Conservation (phyloP, 2,113 vertebrate species). For the Triplophysa siluroides region DNA sequence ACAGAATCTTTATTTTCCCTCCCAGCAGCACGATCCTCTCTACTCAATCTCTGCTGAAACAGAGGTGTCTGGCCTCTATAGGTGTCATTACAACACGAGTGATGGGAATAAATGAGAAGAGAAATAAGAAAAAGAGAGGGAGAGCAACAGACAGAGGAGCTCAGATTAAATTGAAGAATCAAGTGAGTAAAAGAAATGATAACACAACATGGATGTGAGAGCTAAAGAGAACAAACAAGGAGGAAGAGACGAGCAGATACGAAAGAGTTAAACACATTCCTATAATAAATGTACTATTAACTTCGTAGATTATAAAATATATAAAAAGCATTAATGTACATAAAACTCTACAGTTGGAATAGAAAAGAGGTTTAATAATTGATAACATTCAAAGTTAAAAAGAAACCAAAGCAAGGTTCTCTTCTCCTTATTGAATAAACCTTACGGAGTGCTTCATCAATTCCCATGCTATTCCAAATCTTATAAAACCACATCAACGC, state of each 20-base stretch:
- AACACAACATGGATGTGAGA: background rate
- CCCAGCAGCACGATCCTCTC: slow-evolving; percentile 17
- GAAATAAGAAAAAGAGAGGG: background rate
- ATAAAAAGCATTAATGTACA: background rate
- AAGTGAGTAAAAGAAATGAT: background rate
- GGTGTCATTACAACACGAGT: slow-evolving; percentile 15
- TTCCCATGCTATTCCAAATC: background rate
- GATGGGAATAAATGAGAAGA: slow-evolving; percentile 2
- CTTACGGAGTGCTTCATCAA: background rate
- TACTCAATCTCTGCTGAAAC: slow-evolving; percentile 16
- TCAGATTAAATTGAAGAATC: no score
- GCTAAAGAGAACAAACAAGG: background rate
- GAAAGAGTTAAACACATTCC: no score
- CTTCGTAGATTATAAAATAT: no score
- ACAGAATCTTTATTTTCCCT: slow-evolving; percentile 20
- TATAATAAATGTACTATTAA: no score
- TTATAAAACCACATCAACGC: background rate
- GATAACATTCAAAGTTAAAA: background rate
- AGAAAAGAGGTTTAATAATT: background rate
- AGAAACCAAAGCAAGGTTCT: background rate
- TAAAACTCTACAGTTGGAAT: background rate
- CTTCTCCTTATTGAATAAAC: background rate
- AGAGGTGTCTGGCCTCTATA: slow-evolving; percentile 17
- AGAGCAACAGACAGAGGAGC: background rate
- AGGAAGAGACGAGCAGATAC: background rate